These are phyloP conservation scores for Parazoanthus atlanticus DNA, from an alignment of 92 coral and sea anemone genomes.

Conservation along the genomic window DNA sequence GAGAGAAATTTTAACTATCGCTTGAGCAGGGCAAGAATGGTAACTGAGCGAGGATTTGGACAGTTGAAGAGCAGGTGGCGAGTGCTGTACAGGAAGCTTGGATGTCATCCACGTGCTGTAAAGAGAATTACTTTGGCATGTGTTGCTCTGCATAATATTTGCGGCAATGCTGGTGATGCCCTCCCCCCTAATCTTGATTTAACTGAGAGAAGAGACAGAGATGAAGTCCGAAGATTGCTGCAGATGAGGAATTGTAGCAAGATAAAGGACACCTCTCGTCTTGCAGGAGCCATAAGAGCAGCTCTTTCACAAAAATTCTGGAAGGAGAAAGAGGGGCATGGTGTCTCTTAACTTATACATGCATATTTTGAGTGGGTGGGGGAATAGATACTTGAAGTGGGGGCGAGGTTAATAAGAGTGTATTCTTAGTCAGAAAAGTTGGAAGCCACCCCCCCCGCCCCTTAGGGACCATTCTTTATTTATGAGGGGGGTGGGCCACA, in stretches of 20 bases:
- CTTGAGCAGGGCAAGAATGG: conserved; percentile 11
- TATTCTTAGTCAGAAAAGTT: too few relatives aligned
- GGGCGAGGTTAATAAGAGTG: too few relatives aligned
- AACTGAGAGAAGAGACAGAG: conserved; percentile 30
- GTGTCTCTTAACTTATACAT: too few relatives aligned
- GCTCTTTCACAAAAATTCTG: conserved; percentile 41
- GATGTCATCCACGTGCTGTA: not conserved
- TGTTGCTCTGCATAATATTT: conserved; percentile 11
- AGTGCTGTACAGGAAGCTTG: not conserved
- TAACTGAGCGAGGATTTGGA: not conserved
- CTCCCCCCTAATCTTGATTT: conserved; percentile 25
- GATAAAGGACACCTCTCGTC: conserved; percentile 40
- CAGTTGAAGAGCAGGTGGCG: not conserved
- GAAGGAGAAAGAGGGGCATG: conserved; percentile 27
- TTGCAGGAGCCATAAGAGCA: conserved; percentile 17
- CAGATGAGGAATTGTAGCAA: conserved; percentile 21
- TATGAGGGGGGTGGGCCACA: too few relatives aligned
- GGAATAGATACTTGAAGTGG: too few relatives aligned
- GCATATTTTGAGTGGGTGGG: too few relatives aligned
- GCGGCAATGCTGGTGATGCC: conserved; percentile 4
- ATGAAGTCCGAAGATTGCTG: conserved; percentile 9
- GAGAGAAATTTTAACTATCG: conserved; percentile 3
- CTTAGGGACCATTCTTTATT: too few relatives aligned
- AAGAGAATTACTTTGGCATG: not conserved
- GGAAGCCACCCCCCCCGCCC: too few relatives aligned